Evolutionary conservation across 2,113 vertebrate species (phyloP).

Genomic region (Cottus gobio): DNA sequence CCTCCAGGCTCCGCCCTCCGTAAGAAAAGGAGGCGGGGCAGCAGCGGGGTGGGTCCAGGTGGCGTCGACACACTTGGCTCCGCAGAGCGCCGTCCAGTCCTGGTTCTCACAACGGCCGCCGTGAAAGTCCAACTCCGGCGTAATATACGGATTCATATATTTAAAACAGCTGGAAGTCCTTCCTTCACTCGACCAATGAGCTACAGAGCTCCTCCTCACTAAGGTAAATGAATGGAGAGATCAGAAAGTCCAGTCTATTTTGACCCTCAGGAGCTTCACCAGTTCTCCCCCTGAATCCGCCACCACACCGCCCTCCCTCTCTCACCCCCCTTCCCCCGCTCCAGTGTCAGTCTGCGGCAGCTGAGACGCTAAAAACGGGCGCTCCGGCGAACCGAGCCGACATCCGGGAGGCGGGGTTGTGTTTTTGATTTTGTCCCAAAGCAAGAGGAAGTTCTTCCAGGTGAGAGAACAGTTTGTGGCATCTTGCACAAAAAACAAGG

Average conservation of each 20-base stretch:
- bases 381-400: constrained; percentile 41
- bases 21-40: not conserved
- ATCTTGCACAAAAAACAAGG: constrained; percentile 16
- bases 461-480: constrained; percentile 24
- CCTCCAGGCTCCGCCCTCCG: constrained; percentile 44
- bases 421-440: not conserved
- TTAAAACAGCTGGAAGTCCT: constrained; percentile 50
- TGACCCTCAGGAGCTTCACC: constrained; percentile 27
- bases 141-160: constrained; percentile 54
- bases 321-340: not conserved
- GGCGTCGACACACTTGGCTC: not conserved
- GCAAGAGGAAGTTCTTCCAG: constrained; percentile 19
- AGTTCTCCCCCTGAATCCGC: constrained; percentile 77
- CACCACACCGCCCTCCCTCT: no score
- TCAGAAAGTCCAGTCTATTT: constrained; percentile 65
- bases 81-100: constrained; percentile 1
- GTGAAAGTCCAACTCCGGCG: constrained; percentile 54
- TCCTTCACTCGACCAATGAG: constrained; percentile 33
- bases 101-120: constrained; percentile 16
- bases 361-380: constrained; percentile 54
- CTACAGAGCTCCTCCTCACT: constrained; percentile 28
- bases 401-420: not conserved
- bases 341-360: constrained; percentile 9
- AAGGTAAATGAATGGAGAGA: constrained; percentile 64
- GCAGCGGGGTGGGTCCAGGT: not conserved